A percentile compares a stretch with the other conserved stretches of the same genome.
These are phyloP conservation scores for Peromyscus leucopus DNA, from an alignment of 2,113 vertebrate species.

Conservation along the genomic window DNA sequence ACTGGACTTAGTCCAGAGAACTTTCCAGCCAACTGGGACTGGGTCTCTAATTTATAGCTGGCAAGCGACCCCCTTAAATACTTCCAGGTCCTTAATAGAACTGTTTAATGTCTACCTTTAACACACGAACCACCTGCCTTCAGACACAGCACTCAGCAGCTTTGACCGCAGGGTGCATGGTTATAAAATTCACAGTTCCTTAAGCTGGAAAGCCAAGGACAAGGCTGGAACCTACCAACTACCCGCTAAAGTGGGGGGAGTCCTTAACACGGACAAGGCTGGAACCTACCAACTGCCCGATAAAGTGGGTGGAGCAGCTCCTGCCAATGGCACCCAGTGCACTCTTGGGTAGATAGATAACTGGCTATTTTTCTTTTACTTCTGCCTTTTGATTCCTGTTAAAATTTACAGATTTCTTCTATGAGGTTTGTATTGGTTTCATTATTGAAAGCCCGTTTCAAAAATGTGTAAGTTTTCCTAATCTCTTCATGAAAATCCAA, in stretches of 20 bases:
- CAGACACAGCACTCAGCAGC: conserved; percentile 89
- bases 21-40: conserved; percentile 87
- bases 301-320: conserved; percentile 44
- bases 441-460: background rate
- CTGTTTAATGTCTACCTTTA: conserved; percentile 90
- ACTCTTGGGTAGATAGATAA: conserved; percentile 71
- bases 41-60: conserved; percentile 90
- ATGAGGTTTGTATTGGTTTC: conserved; percentile 72
- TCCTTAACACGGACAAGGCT: conserved; percentile 85
- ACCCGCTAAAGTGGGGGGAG: conserved; percentile 39
- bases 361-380: conserved; percentile 61
- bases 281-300: conserved; percentile 81
- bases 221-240: conserved; percentile 82
- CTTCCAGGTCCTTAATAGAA: conserved; percentile 87
- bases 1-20: conserved; percentile 86
- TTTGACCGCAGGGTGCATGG: conserved; percentile 85
- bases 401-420: conserved; percentile 70
- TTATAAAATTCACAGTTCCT: conserved; percentile 92
- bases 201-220: conserved; percentile 84
- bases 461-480: background rate
- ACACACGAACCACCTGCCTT: conserved; percentile 89
- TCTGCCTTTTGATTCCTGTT: conserved; percentile 77
- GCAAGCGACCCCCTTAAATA: conserved; percentile 86
- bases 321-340: conserved; percentile 59
- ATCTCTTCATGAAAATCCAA: conserved; percentile 3